Evolutionary conservation across 2,797 vertebrate species (phyloP).

Genomic region (Muscicapa striata): DNA sequence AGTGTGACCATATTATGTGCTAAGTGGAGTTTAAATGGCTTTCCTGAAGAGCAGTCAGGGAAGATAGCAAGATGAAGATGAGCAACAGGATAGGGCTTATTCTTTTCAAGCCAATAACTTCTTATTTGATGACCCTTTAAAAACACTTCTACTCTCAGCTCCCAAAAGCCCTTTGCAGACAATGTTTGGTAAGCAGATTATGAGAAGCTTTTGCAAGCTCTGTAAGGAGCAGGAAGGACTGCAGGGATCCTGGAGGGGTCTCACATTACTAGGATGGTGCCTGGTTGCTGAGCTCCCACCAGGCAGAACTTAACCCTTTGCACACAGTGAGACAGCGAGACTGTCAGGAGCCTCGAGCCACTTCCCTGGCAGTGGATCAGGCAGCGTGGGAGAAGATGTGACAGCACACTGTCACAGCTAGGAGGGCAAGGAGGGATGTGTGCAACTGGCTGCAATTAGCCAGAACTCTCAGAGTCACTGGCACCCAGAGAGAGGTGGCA

Average conservation of each 20-base stretch:
- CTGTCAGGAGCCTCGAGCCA: accelerated
- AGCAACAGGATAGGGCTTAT: neutral
- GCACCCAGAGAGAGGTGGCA: neutral
- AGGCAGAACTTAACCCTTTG: neutral
- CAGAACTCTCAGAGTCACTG: neutral
- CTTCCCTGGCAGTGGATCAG: neutral
- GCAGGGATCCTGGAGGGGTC: neutral
- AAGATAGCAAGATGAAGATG: neutral
- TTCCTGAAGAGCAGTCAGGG: neutral
- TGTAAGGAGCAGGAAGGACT: neutral
- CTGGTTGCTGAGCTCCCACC: neutral
- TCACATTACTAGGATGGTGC: neutral
- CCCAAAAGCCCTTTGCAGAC: neutral
- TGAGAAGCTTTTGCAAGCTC: neutral
- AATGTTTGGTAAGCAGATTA: neutral
- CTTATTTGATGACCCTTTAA: neutral
- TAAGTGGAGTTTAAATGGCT: neutral
- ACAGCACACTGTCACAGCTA: neutral
- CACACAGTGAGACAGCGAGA: no score
- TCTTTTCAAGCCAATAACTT: neutral
- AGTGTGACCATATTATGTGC: neutral
- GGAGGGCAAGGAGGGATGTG: neutral
- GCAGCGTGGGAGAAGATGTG: neutral
- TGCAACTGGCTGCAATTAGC: neutral
- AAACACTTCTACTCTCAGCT: neutral